Base-by-base conservation (phyloP, 2,888 invertebrate genomes). In the Spatulosminthurus flaviceps region DNA sequence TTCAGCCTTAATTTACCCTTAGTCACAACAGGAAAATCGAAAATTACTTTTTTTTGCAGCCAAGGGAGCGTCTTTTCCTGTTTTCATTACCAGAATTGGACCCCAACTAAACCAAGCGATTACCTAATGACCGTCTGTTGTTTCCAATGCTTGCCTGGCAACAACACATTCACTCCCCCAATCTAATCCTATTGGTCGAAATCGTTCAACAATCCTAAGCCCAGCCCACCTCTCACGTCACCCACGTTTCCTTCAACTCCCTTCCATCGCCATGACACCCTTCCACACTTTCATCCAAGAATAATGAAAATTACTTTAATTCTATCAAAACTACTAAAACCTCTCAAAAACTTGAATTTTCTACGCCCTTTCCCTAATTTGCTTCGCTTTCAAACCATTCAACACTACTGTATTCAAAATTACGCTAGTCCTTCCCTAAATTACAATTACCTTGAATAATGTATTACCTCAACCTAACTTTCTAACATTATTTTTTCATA, bases 61-160 rank as follows among this genome's bases (percentile, higher is more conserved):
- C 64, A 51, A 4, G 51, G 51, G 64, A 64, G 64, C 64, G 64
- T 64, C 64, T 21, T 64, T n/a, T 64, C 64, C n/a, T 64, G 29
- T 42, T 71, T 1, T 9, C 71, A 22, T 34, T 42, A 24, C 21
- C 71, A 26, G 43, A 71, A 22, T 71, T 34, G 28, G 29, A 71
- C 71, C 71, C 71, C 43, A 71, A 71, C 71, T 71, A 71, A 42
- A 71, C 29, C 42, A 42, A 22, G 22, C 21, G 13, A 21, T 64
- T 64, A 24, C 21, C 26, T 22, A 64, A 26, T 24, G n/a, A 64
- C 26, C n/a, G 9, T 64, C 24, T 21, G 13, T 13, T 11, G 2
- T 26, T 64, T 22, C 60, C 2, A 24, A 64, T 4, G 4, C 64
- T 11, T 64, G 64, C 64, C 22, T 64, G 26, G 64, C 24, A 64